Conservation (phyloP, 2,113 vertebrate species). For the Electrona antarctica region DNA sequence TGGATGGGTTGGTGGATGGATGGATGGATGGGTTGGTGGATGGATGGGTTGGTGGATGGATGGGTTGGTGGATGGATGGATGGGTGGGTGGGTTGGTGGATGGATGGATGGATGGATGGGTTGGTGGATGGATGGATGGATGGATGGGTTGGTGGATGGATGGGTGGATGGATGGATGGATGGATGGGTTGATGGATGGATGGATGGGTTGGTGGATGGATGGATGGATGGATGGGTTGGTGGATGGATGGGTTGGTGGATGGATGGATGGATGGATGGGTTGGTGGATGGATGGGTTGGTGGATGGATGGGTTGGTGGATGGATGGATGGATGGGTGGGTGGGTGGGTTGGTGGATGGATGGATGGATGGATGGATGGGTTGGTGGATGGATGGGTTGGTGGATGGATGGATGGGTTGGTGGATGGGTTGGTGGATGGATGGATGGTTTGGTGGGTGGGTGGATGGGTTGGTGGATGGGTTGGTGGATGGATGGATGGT, state of each 20-base stretch:
- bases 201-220: not conserved
- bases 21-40: too few species aligned
- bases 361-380: not conserved
- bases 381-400: not conserved
- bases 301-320: not conserved
- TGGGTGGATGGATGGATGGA: not conserved
- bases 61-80: too few species aligned
- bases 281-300: not conserved
- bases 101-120: too few species aligned
- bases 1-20: not conserved
- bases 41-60: not conserved
- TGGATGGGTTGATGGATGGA: not conserved
- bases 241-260: not conserved
- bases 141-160: not conserved
- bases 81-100: not conserved
- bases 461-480: too few species aligned
- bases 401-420: not conserved
- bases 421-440: not conserved
- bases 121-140: not conserved
- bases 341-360: too few species aligned
- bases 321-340: not conserved
- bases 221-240: not conserved
- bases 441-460: constrained; percentile 1
- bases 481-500: not conserved
- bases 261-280: not conserved